Conservation (phyloP, 2,797 vertebrate genomes). For the Cossypha caffra region DNA sequence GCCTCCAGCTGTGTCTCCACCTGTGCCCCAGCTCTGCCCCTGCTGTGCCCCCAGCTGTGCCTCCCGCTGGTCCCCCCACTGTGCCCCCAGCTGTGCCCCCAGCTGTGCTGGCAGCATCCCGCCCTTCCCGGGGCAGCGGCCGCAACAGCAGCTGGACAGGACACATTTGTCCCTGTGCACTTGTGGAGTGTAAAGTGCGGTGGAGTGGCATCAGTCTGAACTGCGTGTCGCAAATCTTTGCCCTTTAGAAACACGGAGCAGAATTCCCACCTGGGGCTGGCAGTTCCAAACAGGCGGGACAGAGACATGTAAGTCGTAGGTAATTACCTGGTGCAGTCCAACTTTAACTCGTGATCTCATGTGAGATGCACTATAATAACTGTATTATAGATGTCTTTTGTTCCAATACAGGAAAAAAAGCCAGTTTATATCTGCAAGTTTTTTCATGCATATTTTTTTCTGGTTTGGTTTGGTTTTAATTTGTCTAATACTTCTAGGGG, state of each 20-base stretch:
- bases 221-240: neutral
- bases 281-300: neutral
- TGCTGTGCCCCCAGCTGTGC: too few relatives aligned
- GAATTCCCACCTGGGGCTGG: neutral
- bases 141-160: neutral
- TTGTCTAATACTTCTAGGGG: neutral
- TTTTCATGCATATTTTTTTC: neutral
- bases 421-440: neutral
- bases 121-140: neutral
- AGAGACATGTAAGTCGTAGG: fast-evolving
- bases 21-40: neutral
- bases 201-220: fast-evolving
- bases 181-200: fast-evolving
- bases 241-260: neutral
- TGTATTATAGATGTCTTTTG: neutral
- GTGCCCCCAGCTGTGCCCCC: neutral
- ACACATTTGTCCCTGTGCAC: neutral
- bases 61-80: too few relatives aligned
- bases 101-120: neutral
- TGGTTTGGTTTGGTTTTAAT: neutral
- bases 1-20: neutral
- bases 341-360: neutral
- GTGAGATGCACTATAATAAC: neutral
- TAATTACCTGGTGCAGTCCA: neutral
- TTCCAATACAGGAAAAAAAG: neutral